phyloP scores from a whole-genome alignment of 2,888 invertebrate species.

The Lepidonotus clava region DNA sequence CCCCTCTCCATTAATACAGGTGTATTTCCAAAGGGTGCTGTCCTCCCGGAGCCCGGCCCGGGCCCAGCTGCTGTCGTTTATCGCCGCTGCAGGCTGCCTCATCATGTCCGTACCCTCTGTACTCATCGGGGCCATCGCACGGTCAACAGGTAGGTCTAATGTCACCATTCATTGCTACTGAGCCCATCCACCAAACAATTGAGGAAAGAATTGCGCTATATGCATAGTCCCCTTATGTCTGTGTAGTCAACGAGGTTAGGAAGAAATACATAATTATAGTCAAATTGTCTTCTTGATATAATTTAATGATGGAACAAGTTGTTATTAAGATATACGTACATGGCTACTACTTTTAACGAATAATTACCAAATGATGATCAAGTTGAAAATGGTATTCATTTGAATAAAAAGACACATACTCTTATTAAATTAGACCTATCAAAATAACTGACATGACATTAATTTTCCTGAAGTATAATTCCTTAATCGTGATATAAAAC shows the following conservation, averaged over 20 bases:
- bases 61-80: conserved; percentile 95
- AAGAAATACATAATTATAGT: neutral
- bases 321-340: neutral
- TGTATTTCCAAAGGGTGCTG: conserved; percentile 98
- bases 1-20: too few species aligned
- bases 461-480: too few species aligned
- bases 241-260: neutral
- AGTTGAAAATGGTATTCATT: neutral
- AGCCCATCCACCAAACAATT: neutral
- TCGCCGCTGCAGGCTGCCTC: conserved; percentile 96
- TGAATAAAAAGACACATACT: neutral
- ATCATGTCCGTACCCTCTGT: conserved; percentile 98
- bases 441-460: neutral
- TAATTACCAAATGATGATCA: too few species aligned
- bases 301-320: neutral
- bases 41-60: conserved; percentile 96
- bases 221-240: neutral
- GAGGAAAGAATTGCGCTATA: neutral
- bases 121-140: conserved; percentile 97
- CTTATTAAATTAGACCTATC: too few species aligned
- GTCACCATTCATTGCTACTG: neutral
- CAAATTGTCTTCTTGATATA: neutral
- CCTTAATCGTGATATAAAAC: neutral
- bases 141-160: conserved; percentile 88
- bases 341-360: neutral